Evolutionary conservation across 2,113 vertebrate species (phyloP), one percentile per base, ranked within the genome.

Genomic region (Crypturellus undulatus): DNA sequence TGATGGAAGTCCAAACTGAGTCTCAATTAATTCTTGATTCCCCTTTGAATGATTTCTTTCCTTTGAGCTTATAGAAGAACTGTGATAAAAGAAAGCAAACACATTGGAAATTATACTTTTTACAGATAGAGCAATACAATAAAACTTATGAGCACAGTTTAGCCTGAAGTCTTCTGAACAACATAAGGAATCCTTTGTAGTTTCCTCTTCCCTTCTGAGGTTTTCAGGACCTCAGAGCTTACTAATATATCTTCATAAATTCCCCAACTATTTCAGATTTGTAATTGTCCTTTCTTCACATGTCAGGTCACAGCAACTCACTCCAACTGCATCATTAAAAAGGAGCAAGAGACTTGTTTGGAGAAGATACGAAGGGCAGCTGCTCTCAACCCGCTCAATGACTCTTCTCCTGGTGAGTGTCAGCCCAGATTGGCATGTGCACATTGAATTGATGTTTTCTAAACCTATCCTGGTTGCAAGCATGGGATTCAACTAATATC

Each of bases 321-420:
- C 73, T 97, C 98, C 3, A 97, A 98, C 93, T 98, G 98, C 91
- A 96, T 98, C 73, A 97, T 98, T 75, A 98, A 97, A 95, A 98
- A 98, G 89, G 98, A 98, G 62, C 97, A 98, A 60, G 98, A 98
- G 71, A 79, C 96, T 43, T 98, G 98, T 78, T 90, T 98, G 86
- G 97, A 98, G 96, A 98, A 96, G 85, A 98, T 98, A 73, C 96
- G 96, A 85, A 97, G 88, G 54, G 96, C 95, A 3, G 94, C 96
- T 2, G 95, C 96, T 52, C 90, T 97, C 84, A 93, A 96, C 75
- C 96, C 95, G 49, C 60, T 97, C 84, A 98, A 98, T 7, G 97
- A 98, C 5, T 98, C 98, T 7, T 89, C 89, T 24, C 97, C 97
- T 58, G 98, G 98, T 98, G 82, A 91, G 87, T 85, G 76, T 18